Evolutionary conservation across 2,113 vertebrate genomes (phyloP).

Genomic region (Megalops atlanticus): DNA sequence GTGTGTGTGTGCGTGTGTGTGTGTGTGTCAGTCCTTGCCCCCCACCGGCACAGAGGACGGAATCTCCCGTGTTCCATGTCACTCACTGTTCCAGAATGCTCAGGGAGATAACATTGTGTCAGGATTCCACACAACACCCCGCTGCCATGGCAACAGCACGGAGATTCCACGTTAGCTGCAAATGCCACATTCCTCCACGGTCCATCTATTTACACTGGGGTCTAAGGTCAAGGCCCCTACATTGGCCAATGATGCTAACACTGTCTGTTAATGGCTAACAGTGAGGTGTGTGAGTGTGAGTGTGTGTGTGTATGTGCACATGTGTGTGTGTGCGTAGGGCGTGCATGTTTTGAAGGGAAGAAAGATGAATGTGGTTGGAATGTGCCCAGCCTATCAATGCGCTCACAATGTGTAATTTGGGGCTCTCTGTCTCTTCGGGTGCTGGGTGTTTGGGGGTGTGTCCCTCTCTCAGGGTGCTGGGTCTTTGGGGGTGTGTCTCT

Average conservation of each 20-base stretch:
- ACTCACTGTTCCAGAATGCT: not conserved
- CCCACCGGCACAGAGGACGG: not conserved
- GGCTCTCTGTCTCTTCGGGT: too few relatives aligned
- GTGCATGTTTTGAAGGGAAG: too few relatives aligned
- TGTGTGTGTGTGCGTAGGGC: not conserved
- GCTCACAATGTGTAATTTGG: not conserved
- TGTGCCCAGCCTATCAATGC: not conserved
- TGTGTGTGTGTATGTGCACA: not conserved
- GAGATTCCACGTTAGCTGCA: not conserved
- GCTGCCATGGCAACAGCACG: constrained; percentile 1
- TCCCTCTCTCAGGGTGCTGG: too few relatives aligned
- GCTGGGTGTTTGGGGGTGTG: too few relatives aligned
- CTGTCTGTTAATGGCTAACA: not conserved
- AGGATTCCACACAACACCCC: not conserved
- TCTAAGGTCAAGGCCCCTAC: not conserved
- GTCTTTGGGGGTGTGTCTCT: too few relatives aligned
- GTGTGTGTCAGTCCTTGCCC: not conserved
- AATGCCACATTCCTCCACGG: not conserved
- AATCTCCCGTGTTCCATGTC: not conserved
- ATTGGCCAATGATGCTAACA: not conserved
- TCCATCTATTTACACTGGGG: not conserved
- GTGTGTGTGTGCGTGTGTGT: too few relatives aligned
- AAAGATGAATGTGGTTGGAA: not conserved
- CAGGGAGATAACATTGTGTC: constrained; percentile 13
- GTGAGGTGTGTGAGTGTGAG: not conserved